A percentile compares a stretch with the other conserved stretches of the same genome.
Evolutionary conservation across 2,113 vertebrate genomes (phyloP).

Genomic region (Pluvialis apricaria): DNA sequence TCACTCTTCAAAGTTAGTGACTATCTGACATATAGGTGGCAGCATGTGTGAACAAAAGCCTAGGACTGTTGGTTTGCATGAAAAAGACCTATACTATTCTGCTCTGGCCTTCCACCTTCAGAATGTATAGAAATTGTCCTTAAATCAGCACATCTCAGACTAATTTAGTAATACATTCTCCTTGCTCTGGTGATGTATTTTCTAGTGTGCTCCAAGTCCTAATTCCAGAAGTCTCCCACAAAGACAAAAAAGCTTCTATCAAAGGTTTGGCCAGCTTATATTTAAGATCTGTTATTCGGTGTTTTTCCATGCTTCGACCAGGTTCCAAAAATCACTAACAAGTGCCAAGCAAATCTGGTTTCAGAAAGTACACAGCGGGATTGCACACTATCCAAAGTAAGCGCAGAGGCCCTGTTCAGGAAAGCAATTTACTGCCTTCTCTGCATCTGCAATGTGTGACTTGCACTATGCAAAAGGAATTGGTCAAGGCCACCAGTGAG

Average conservation of each 20-base stretch:
- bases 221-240: neutral
- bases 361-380: neutral
- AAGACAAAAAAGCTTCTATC: neutral
- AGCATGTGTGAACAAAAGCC: neutral
- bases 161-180: neutral
- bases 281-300: neutral
- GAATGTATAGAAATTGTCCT: neutral
- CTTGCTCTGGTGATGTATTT: neutral
- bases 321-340: constrained; percentile 10
- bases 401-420: neutral
- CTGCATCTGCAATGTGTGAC: neutral
- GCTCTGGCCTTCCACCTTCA: neutral
- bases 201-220: neutral
- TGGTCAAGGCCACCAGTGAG: neutral
- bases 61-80: neutral
- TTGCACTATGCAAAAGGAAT: neutral
- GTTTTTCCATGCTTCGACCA: neutral
- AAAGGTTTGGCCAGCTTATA: neutral
- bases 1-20: neutral
- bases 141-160: neutral
- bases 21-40: neutral
- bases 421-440: neutral
- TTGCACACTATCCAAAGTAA: neutral
- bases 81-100: neutral
- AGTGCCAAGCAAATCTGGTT: constrained; percentile 23